Conservation (phyloP, 2,113 vertebrate species). For the Cromileptes altivelis region DNA sequence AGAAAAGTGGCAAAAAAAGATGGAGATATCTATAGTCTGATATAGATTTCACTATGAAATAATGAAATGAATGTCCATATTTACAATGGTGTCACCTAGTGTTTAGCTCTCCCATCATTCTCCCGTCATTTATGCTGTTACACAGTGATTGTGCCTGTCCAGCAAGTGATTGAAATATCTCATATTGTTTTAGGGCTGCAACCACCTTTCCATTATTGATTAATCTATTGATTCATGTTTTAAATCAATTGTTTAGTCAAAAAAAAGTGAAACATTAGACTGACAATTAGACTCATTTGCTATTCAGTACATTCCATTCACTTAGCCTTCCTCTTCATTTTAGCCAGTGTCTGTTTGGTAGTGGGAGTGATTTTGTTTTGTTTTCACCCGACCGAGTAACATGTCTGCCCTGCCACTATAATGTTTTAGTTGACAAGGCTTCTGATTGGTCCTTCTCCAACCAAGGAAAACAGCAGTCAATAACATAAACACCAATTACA, state of each 20-base stretch:
- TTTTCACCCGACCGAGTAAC: background rate
- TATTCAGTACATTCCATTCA: background rate
- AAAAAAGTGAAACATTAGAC: background rate
- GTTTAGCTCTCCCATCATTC: background rate
- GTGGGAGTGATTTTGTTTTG: background rate
- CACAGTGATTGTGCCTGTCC: background rate
- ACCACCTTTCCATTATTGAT: background rate
- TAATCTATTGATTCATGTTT: background rate
- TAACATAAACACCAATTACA: background rate
- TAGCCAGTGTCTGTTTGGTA: background rate
- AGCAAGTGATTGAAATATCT: background rate
- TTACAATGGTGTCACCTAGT: background rate
- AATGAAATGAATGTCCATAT: slow-evolving; percentile 8
- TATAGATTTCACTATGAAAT: slow-evolving; percentile 42
- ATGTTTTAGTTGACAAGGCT: background rate
- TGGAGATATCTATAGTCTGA: slow-evolving; percentile 31
- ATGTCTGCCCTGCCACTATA: background rate
- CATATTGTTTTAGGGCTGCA: background rate
- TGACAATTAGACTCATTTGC: slow-evolving; percentile 7
- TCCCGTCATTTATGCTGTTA: slow-evolving; percentile 8
- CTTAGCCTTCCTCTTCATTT: background rate
- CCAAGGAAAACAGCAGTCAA: background rate
- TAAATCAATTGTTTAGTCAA: background rate
- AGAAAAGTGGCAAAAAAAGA: slow-evolving; percentile 56
- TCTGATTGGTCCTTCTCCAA: background rate